Percentiles rank a stretch among this genome's conserved stretches.
Conservation (phyloP, 1,140 invertebrate genomes). For the honey bee (Apis mellifera) region Amel_HAv3.1 CM009931.2:9312501-9313000, state of each 20-base stretch:
- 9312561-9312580: background rate
- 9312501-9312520: too few species aligned
- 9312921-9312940: constrained; percentile 90
- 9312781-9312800: constrained; percentile 41
- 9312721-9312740: background rate
- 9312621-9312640: too few species aligned
- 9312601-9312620: background rate
- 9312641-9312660: background rate
- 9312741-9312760: constrained; percentile 43
- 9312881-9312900: constrained; percentile 87
- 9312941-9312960: constrained; percentile 93
- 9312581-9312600: background rate
- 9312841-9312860: constrained; percentile 86
- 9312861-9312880: constrained; percentile 92
- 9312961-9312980: constrained; percentile 92
- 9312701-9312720: background rate
- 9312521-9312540: background rate
- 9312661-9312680: constrained; percentile 8
- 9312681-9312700: constrained; percentile 16
- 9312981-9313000: constrained; percentile 85
- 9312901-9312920: constrained; percentile 93
- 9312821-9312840: constrained; percentile 80
- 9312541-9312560: background rate
- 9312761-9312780: constrained; percentile 5
- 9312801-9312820: constrained; percentile 34